Percentiles rank a stretch among this genome's conserved stretches.
phyloP scores from a whole-genome alignment of 2,888 invertebrate species.

The Biston stratarius region DNA sequence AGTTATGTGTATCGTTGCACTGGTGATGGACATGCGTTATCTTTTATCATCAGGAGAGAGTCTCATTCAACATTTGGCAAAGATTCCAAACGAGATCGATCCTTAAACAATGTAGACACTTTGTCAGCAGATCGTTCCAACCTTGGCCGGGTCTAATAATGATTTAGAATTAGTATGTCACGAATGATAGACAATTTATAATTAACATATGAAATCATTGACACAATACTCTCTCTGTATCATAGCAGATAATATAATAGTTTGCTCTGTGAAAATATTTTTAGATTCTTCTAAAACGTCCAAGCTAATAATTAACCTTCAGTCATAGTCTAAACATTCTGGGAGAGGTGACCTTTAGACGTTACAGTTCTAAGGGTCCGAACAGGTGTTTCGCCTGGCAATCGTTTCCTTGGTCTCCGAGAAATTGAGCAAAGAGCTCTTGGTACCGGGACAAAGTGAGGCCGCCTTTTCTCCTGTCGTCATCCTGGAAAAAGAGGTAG shows the following conservation, averaged over 20 bases:
- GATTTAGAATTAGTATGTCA: conserved; percentile 53
- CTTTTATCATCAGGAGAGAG: too few relatives aligned
- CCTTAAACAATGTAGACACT: conserved; percentile 6
- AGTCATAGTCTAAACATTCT: conserved; percentile 19
- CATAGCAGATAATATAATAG: neutral
- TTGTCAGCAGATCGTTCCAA: neutral
- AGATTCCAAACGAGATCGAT: neutral
- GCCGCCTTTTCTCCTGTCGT: conserved; percentile 92
- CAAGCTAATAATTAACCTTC: neutral
- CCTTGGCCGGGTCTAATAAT: conserved; percentile 17
- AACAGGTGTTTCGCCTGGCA: conserved; percentile 92
- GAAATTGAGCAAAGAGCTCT: conserved; percentile 93
- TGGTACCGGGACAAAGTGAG: conserved; percentile 92
- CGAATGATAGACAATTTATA: conserved; percentile 52
- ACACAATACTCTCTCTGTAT: neutral
- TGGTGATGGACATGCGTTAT: too few relatives aligned
- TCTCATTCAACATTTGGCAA: conserved; percentile 1
- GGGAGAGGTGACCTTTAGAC: neutral
- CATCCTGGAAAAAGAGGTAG: conserved; percentile 87
- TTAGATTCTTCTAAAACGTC: neutral
- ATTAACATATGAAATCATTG: conserved; percentile 15
- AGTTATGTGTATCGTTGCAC: too few relatives aligned
- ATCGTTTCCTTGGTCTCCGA: conserved; percentile 91
- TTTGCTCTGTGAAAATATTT: neutral
- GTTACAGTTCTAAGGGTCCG: conserved; percentile 89